A percentile compares a stretch with the other conserved stretches of the same genome.
These are phyloP conservation scores for Drosophila kohkoa DNA, from an alignment of 1,140 invertebrate species.

Conservation along the genomic window DNA sequence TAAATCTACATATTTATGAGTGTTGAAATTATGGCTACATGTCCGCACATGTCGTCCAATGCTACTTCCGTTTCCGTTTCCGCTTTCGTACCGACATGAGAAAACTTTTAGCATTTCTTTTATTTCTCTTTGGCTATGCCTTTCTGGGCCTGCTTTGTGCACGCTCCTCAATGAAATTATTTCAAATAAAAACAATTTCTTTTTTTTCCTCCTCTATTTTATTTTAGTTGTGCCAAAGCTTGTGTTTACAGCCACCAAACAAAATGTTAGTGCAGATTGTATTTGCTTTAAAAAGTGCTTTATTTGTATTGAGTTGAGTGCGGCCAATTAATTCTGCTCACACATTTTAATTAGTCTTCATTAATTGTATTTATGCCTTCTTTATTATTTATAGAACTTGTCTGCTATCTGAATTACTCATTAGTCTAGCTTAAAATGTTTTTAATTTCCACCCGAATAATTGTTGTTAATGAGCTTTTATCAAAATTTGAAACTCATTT, in stretches of 20 bases:
- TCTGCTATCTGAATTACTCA: background rate
- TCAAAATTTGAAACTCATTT: background rate
- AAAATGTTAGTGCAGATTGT: slow-evolving; percentile 30
- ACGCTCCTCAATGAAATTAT: slow-evolving; percentile 57
- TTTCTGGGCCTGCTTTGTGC: slow-evolving; percentile 24
- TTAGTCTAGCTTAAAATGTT: background rate
- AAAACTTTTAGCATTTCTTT: slow-evolving; percentile 78
- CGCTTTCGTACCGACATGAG: slow-evolving; percentile 69
- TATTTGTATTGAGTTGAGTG: too few species aligned
- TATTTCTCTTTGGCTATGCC: slow-evolving; percentile 27
- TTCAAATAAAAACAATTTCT: slow-evolving; percentile 56
- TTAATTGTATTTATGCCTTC: background rate
- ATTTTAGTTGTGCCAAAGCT: slow-evolving; percentile 21
- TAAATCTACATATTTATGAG: slow-evolving; percentile 72
- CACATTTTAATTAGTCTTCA: too few species aligned
- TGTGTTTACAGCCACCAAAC: background rate
- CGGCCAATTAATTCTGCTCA: too few species aligned
- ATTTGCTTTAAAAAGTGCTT: too few species aligned
- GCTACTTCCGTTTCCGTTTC: slow-evolving; percentile 78
- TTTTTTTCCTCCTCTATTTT: slow-evolving; percentile 35
- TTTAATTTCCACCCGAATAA: background rate
- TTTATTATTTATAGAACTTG: background rate
- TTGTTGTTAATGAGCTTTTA: background rate
- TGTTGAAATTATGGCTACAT: slow-evolving; percentile 59
- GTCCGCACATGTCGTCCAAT: slow-evolving; percentile 69